Evolutionary conservation across 2,113 vertebrate genomes (phyloP), one percentile per base, ranked within the genome.

Genomic region (Strigops habroptila): DNA sequence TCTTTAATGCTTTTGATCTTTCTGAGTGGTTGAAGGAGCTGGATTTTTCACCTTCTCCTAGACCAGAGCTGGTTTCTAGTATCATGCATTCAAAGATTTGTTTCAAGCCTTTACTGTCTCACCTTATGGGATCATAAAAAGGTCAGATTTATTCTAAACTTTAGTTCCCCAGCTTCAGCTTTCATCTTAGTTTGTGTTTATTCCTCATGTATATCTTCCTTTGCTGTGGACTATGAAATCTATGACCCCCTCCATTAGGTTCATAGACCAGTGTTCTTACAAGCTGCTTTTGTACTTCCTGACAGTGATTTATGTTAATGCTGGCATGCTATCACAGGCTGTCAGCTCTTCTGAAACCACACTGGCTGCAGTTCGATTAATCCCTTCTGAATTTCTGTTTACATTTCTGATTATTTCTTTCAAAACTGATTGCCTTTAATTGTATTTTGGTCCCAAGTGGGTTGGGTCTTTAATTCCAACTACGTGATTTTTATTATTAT

Each of bases 1-100:
- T 22, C 25, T 80, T 94, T 88, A 69, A 28, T 80, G 68, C 48
- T 67, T 88, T 74, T 93, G 71, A 65, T 77, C 60, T 86, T 91
- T 78, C 27, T 51, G 55, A 59, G 44, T 48, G 37, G 63, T 52
- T 81, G 64, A 70, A 85, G 33, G 33, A 63, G 12, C 35, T 81
- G 68, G 7, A 28, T 82, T 77, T 87, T 88, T 51, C 37, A 53
- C 9, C 9, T 82, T 91, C 31, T 88, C 30, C 16, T 83, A 80
- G 28, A n/a, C 28, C 19, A 67, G 62, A 86, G 15, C 24, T 63
- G 30, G 9, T 49, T 51, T 23, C 12, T 39, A 12, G 22, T 52
- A 15, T 83, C 23, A n/a, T 10, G 3, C 25, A 64, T 67, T 70
- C 0, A 0, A 90, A 49, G 27, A 18, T 21, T 74, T 77, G 23